A percentile compares a stretch with the other conserved stretches of the same genome.
Conservation (phyloP, 2,113 vertebrate genomes). For the Pangasianodon hypophthalmus region DNA sequence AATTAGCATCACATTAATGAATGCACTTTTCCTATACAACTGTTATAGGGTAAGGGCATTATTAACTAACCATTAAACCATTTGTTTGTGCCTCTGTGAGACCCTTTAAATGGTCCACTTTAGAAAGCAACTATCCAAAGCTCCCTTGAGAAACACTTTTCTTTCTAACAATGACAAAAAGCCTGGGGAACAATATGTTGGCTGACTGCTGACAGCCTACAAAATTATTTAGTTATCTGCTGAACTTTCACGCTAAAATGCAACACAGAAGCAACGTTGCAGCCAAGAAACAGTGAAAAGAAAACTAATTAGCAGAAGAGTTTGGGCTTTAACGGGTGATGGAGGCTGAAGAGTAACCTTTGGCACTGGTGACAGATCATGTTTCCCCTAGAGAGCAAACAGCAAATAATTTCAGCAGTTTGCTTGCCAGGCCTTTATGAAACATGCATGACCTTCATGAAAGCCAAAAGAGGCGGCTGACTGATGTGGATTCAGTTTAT, state of each 20-base stretch:
- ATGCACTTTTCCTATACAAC: background rate
- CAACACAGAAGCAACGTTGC: conserved; percentile 22
- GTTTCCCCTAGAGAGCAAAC: conserved; percentile 59
- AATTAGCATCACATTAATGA: background rate
- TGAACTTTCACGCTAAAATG: background rate
- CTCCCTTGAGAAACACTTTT: background rate
- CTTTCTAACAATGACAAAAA: background rate
- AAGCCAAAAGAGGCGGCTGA: conserved; percentile 40
- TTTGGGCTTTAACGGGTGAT: conserved; percentile 65
- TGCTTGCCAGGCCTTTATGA: conserved; percentile 53
- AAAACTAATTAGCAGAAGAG: conserved; percentile 67
- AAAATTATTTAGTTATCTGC: background rate
- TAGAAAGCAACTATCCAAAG: background rate
- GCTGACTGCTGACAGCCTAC: background rate
- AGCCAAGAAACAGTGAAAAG: conserved; percentile 61
- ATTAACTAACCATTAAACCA: background rate
- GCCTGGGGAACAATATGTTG: background rate
- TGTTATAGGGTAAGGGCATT: background rate
- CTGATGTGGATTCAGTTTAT: conserved; percentile 51
- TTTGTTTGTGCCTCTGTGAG: background rate
- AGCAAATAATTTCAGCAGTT: conserved; percentile 65
- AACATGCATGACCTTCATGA: conserved; percentile 53
- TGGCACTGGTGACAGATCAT: conserved; percentile 61
- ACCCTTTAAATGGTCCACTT: background rate
- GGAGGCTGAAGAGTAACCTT: conserved; percentile 59